phyloP scores from a whole-genome alignment of 2,113 vertebrate genomes.

The Apeltes quadracus region DNA sequence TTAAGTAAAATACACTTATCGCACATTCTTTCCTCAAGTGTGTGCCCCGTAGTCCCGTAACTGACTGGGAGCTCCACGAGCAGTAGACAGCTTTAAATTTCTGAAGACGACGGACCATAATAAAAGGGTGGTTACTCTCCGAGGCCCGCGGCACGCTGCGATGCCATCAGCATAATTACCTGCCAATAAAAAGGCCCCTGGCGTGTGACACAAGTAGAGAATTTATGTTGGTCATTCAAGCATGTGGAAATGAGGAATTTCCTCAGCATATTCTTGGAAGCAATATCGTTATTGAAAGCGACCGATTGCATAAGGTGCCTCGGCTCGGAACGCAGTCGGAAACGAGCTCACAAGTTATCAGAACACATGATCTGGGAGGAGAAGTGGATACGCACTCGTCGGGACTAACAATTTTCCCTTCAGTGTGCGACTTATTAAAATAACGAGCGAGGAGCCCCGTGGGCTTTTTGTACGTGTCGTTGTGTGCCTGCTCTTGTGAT shows the following conservation, averaged over 20 bases:
- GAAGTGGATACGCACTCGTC: constrained; percentile 1
- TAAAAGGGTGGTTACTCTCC: constrained; percentile 15
- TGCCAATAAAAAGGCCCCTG: constrained; percentile 22
- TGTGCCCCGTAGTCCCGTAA: background rate
- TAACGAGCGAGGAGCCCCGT: constrained; percentile 18
- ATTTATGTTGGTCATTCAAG: constrained; percentile 47
- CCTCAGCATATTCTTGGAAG: background rate
- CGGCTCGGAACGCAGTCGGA: background rate
- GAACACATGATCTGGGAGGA: background rate
- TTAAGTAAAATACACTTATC: background rate
- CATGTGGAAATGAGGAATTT: constrained; percentile 21
- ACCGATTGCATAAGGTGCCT: background rate
- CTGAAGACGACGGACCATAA: constrained; percentile 11
- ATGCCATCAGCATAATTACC: constrained; percentile 33
- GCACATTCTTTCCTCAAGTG: background rate
- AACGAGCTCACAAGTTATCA: constrained; percentile 1
- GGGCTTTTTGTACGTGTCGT: background rate
- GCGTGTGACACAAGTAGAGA: background rate
- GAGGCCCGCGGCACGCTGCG: constrained; percentile 3
- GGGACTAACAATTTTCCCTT: constrained; percentile 14
- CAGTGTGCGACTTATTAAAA: constrained; percentile 34
- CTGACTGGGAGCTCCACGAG: background rate
- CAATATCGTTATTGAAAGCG: constrained; percentile 2
- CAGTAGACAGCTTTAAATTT: background rate
- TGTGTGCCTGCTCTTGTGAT: constrained; percentile 52